Conservation (phyloP, 2,888 invertebrate species). For the Nasonovia ribisnigri region DNA sequence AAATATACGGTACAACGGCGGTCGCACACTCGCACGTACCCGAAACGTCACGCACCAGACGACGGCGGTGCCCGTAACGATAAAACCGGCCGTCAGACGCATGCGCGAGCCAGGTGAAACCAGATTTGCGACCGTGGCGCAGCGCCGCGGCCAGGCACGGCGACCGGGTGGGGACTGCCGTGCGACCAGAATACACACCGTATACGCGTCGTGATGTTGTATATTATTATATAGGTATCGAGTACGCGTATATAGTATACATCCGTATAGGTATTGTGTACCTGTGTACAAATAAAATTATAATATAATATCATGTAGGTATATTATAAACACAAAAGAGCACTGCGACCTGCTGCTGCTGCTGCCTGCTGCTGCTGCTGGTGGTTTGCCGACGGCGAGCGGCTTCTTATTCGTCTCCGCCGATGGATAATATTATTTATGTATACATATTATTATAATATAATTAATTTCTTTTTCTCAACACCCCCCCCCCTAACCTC, state of each 20-base stretch:
- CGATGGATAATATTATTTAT: background rate
- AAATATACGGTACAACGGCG: conserved; percentile 50
- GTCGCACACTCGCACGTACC: conserved; percentile 30
- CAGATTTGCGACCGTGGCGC: conserved; percentile 57
- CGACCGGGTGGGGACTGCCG: background rate
- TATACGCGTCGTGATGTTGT: background rate
- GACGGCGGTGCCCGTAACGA: conserved; percentile 54
- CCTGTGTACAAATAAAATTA: background rate
- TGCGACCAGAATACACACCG: background rate
- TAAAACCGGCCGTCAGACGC: conserved; percentile 51
- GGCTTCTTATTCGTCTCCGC: conserved; percentile 17
- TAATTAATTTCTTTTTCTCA: background rate
- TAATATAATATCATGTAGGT: background rate
- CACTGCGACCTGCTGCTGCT: background rate
- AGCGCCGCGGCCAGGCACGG: conserved; percentile 42
- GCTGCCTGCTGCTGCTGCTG: background rate
- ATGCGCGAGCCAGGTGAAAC: conserved; percentile 65
- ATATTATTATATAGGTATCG: background rate
- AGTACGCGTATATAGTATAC: too few relatives aligned
- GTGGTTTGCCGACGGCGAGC: background rate
- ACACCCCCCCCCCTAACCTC: background rate
- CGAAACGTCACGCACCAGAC: conserved; percentile 63
- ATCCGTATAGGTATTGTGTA: background rate
- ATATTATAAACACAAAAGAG: conserved; percentile 14
- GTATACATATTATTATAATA: background rate